phyloP scores from a whole-genome alignment of 1,140 invertebrate genomes.

The Trypoxylus dichotomus region DNA sequence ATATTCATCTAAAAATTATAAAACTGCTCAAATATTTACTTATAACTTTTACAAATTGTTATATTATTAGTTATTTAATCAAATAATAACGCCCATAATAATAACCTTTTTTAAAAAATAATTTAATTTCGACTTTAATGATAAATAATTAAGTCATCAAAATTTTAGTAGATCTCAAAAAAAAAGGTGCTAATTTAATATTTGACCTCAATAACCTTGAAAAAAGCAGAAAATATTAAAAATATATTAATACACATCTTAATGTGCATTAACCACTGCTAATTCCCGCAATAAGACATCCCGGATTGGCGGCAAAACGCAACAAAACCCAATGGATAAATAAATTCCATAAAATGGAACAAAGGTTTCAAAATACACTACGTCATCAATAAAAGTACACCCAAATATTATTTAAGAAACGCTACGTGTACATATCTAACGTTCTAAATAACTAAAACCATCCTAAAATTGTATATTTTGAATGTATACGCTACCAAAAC shows the following conservation, averaged over 20 bases:
- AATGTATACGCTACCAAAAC: conserved; percentile 18
- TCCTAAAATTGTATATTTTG: conserved; percentile 34
- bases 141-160: not conserved
- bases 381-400: conserved; percentile 48
- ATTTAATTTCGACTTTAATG: not conserved
- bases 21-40: not conserved
- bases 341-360: conserved; percentile 32
- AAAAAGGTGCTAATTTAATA: conserved; percentile 2
- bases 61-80: not conserved
- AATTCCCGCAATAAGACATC: not conserved
- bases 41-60: not conserved
- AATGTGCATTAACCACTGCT: not conserved
- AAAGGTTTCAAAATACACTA: conserved; percentile 37
- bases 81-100: not conserved
- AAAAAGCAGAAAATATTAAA: not conserved
- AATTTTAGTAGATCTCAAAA: not conserved
- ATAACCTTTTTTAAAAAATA: not conserved
- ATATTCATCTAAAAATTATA: not conserved
- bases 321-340: conserved; percentile 23
- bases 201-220: conserved; percentile 10
- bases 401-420: conserved; percentile 35
- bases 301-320: conserved; percentile 34
- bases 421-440: not conserved
- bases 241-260: not conserved
- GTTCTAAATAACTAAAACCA: conserved; percentile 25